These are phyloP conservation scores for Brachirus orientalis DNA, from an alignment of 2,113 vertebrate genomes.

Conservation along the genomic window DNA sequence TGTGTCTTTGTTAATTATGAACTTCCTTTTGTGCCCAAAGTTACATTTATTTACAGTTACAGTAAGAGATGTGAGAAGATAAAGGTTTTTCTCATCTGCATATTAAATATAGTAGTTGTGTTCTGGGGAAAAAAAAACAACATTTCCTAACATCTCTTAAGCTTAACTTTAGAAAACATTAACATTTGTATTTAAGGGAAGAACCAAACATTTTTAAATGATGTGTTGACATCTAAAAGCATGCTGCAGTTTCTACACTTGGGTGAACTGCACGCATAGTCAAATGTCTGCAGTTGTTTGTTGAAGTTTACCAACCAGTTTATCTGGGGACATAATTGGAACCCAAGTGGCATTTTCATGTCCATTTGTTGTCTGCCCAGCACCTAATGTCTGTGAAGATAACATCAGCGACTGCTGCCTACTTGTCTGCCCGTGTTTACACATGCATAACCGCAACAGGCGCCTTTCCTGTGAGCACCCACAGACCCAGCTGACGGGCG, in stretches of 20 bases:
- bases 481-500: constrained; percentile 22
- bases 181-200: no score
- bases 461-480: constrained; percentile 68
- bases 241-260: no score
- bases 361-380: constrained; percentile 43
- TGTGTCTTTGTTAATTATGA: no score
- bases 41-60: background rate
- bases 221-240: no score
- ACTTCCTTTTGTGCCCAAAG: background rate
- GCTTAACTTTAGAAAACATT: no score
- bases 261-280: background rate
- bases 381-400: constrained; percentile 63
- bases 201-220: no score
- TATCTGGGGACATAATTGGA: constrained; percentile 44
- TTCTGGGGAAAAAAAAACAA: no score
- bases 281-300: constrained; percentile 13
- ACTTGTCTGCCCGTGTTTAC: constrained; percentile 68
- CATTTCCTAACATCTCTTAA: no score
- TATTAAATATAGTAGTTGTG: no score
- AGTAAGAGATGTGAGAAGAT: background rate
- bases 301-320: constrained; percentile 11
- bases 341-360: constrained; percentile 56
- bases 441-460: constrained; percentile 52
- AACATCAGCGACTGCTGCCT: constrained; percentile 62
- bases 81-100: background rate